Percentiles rank a stretch among this genome's conserved stretches.
phyloP scores from a whole-genome alignment of 2,888 invertebrate genomes.

The Apotomis capreana region DNA sequence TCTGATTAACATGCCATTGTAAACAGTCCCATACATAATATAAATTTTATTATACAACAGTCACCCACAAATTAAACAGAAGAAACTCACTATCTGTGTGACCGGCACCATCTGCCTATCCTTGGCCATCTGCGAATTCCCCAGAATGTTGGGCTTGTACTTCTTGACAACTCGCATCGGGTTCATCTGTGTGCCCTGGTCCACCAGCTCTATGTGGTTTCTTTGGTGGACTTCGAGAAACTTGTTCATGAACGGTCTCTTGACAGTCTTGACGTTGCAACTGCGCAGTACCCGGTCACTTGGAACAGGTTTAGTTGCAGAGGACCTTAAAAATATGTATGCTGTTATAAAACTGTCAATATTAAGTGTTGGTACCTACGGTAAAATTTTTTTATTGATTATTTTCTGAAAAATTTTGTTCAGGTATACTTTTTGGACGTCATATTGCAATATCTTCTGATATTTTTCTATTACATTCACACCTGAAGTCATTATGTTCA shows the following conservation, averaged over 20 bases:
- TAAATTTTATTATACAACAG: too few relatives aligned
- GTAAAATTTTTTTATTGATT: neutral
- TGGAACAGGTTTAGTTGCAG: constrained; percentile 27
- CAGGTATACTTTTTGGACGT: too few relatives aligned
- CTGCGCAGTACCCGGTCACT: constrained; percentile 67
- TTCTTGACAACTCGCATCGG: constrained; percentile 25
- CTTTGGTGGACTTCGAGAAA: constrained; percentile 5
- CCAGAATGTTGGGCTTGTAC: constrained; percentile 25
- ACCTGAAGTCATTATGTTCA: too few relatives aligned
- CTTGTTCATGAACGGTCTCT: constrained; percentile 21
- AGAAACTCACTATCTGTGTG: constrained; percentile 7
- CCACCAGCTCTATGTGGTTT: neutral
- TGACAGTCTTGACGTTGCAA: constrained; percentile 50
- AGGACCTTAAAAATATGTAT: neutral
- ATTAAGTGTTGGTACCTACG: neutral
- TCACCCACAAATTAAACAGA: too few relatives aligned
- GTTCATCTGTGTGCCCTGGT: constrained; percentile 15
- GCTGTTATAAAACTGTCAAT: neutral
- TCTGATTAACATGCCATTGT: too few relatives aligned
- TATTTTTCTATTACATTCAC: too few relatives aligned
- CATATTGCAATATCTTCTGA: too few relatives aligned
- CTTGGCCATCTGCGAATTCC: neutral
- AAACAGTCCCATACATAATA: too few relatives aligned
- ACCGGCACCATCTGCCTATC: constrained; percentile 26
- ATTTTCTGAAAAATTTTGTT: too few relatives aligned